Percentiles rank a stretch among this genome's conserved stretches.
These are phyloP conservation scores for Sminthurinus signatus DNA, from an alignment of 1,140 invertebrate genomes.

Conservation along the genomic window DNA sequence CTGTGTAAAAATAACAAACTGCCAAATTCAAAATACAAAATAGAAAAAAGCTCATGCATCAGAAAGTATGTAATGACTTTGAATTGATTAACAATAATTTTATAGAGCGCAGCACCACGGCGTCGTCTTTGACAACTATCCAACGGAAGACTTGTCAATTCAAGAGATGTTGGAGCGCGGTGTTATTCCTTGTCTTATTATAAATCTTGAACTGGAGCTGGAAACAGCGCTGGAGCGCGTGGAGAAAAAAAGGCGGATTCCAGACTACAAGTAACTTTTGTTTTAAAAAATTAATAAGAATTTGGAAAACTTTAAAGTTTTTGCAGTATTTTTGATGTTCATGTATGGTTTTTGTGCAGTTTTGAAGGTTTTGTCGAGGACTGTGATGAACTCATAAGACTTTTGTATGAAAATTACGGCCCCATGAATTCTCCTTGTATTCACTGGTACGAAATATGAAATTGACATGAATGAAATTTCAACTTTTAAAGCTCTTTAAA, in stretches of 20 bases:
- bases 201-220: constrained; percentile 25
- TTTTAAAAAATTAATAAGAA: neutral
- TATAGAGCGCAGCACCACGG: constrained; percentile 33
- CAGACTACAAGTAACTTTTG: neutral
- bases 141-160: constrained; percentile 15
- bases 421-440: neutral
- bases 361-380: neutral
- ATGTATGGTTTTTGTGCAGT: neutral
- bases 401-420: neutral
- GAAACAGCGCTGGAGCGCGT: constrained; percentile 4
- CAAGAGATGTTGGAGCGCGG: constrained; percentile 30
- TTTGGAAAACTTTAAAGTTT: neutral
- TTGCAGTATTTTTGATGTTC: neutral
- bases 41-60: no score
- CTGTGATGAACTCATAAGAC: constrained; percentile 2
- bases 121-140: constrained; percentile 33
- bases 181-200: constrained; percentile 19
- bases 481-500: no score
- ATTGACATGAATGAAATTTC: no score
- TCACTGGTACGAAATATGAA: neutral
- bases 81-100: no score
- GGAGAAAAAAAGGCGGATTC: neutral
- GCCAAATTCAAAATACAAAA: no score
- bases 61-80: no score
- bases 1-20: no score